These are phyloP conservation scores for Liparis tanakae DNA, from an alignment of 2,797 vertebrate genomes.

Conservation along the genomic window DNA sequence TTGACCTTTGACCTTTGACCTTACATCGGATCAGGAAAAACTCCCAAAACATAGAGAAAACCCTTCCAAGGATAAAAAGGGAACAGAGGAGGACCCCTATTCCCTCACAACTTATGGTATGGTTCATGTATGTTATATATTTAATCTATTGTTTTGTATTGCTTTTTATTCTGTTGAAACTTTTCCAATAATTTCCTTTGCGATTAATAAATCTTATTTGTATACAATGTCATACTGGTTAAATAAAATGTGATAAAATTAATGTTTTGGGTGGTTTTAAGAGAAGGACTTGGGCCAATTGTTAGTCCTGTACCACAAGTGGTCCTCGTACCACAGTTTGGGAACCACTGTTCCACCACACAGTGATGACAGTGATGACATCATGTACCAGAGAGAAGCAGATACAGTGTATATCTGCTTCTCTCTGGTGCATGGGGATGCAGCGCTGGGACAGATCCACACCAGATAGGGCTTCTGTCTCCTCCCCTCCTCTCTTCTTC, in stretches of 20 bases:
- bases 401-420: too few relatives aligned
- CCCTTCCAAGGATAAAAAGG: too few relatives aligned
- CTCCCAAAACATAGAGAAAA: too few relatives aligned
- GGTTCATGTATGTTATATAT: background rate
- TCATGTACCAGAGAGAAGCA: background rate
- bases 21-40: too few relatives aligned
- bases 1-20: too few relatives aligned
- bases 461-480: background rate
- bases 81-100: too few relatives aligned
- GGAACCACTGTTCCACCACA: background rate
- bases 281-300: background rate
- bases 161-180: background rate
- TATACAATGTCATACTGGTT: background rate
- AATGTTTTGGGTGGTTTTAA: background rate
- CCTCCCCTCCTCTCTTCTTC: background rate
- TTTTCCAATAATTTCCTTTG: background rate
- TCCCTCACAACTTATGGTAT: background rate
- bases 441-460: background rate
- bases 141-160: background rate
- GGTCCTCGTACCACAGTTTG: too few relatives aligned
- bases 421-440: background rate
- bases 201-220: background rate
- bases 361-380: too few relatives aligned
- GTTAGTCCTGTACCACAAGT: background rate
- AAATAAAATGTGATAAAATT: background rate